These are phyloP conservation scores for Schizothorax lantsangensis DNA, from an alignment of 2,797 vertebrate species.

Conservation along the genomic window DNA sequence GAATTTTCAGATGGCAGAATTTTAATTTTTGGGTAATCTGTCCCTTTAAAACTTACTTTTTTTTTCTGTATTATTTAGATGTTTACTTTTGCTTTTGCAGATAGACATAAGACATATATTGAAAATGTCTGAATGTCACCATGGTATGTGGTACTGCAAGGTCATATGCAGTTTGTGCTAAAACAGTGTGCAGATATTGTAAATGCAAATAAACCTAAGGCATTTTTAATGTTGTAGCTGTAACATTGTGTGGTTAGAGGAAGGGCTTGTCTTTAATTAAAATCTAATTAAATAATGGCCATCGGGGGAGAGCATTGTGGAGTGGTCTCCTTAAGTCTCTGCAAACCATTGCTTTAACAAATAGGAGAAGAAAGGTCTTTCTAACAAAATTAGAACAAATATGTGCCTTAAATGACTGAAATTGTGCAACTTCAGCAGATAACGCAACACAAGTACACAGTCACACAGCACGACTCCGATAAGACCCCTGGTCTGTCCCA, in stretches of 20 bases:
- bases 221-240: not conserved
- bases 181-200: not conserved
- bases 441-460: conserved; percentile 52
- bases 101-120: not conserved
- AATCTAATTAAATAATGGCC: conserved; percentile 41
- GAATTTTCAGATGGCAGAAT: not conserved
- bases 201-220: conserved; percentile 7
- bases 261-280: conserved; percentile 23
- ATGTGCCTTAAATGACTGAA: conserved; percentile 7
- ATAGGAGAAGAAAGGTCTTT: conserved; percentile 6
- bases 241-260: conserved; percentile 23
- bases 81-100: not conserved
- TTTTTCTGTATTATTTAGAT: not conserved
- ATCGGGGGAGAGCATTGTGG: not conserved
- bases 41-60: not conserved
- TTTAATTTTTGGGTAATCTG: not conserved
- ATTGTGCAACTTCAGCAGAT: conserved; percentile 42
- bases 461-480: conserved; percentile 69
- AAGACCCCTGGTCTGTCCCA: conserved; percentile 77
- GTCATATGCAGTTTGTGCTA: not conserved
- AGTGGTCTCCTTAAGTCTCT: not conserved
- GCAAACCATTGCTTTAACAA: not conserved
- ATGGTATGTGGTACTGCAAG: not conserved
- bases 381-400: conserved; percentile 14
- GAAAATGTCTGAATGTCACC: not conserved